These are phyloP conservation scores for Ciconia maguari DNA, from an alignment of 2,113 vertebrate genomes.

Conservation along the genomic window DNA sequence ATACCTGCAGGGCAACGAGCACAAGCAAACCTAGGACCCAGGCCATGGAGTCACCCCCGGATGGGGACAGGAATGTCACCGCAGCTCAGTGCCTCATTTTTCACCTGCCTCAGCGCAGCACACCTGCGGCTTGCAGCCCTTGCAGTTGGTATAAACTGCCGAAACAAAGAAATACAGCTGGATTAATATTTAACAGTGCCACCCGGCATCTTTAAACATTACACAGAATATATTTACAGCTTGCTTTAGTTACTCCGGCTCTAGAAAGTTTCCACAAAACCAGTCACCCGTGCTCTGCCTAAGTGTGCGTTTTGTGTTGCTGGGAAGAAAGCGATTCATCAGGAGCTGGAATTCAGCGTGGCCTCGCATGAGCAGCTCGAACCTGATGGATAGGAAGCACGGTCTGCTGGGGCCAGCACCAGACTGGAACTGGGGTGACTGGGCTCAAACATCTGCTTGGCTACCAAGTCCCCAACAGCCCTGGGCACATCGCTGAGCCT, in stretches of 20 bases:
- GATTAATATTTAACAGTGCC: constrained; percentile 20
- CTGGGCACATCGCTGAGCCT: not conserved
- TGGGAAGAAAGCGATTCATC: not conserved
- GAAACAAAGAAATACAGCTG: not conserved
- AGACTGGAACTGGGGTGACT: not conserved
- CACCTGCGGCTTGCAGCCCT: not conserved
- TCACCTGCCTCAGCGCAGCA: not conserved
- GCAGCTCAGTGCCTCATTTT: not conserved
- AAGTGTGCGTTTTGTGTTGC: not conserved
- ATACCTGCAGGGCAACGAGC: not conserved
- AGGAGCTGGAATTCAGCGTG: constrained; percentile 1
- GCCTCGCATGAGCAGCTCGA: not conserved
- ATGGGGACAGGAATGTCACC: not conserved
- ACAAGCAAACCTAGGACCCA: not conserved
- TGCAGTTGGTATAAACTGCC: not conserved
- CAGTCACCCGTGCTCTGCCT: not conserved
- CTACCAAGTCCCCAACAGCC: not conserved
- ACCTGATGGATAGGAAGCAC: not conserved
- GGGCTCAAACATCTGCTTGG: not conserved
- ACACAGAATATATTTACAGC: not conserved
- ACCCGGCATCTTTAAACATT: not conserved
- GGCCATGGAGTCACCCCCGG: not conserved
- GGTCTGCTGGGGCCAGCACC: constrained; percentile 13
- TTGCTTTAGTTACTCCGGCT: not conserved
- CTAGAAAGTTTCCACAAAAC: not conserved